Conservation (phyloP, 2,888 invertebrate species). For the Acanthoscelides obtectus region DNA sequence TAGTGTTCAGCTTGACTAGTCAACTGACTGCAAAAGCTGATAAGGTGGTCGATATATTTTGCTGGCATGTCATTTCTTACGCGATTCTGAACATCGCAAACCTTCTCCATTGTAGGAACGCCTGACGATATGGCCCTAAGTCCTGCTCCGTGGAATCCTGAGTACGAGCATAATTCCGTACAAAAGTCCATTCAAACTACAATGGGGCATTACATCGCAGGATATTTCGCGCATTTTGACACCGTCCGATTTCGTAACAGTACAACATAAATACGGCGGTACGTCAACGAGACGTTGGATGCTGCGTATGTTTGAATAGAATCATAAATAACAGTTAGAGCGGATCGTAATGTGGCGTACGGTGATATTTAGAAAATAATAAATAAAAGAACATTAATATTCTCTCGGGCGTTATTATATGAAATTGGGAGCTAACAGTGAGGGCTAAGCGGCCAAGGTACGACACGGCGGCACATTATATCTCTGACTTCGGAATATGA, state of each 20-base stretch:
- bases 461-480: background rate
- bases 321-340: background rate
- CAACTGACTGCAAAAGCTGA: too few relatives aligned
- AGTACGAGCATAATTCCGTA: too few relatives aligned
- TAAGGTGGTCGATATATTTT: too few relatives aligned
- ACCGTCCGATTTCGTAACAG: background rate
- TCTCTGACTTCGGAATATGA: constrained; percentile 32
- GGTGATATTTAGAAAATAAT: background rate
- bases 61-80: too few relatives aligned
- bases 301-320: background rate
- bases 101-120: too few relatives aligned
- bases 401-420: background rate
- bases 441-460: background rate
- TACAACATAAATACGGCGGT: background rate
- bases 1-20: too few relatives aligned
- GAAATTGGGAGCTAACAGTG: background rate
- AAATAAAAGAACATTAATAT: background rate
- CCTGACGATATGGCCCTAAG: too few relatives aligned
- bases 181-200: too few relatives aligned
- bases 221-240: background rate
- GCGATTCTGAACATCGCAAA: too few relatives aligned
- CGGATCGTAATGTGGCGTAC: background rate
- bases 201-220: too few relatives aligned
- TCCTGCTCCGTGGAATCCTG: too few relatives aligned
- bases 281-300: background rate